Evolutionary conservation across 1,140 invertebrate genomes (phyloP).

Genomic region (Trialeurodes vaporariorum): DNA sequence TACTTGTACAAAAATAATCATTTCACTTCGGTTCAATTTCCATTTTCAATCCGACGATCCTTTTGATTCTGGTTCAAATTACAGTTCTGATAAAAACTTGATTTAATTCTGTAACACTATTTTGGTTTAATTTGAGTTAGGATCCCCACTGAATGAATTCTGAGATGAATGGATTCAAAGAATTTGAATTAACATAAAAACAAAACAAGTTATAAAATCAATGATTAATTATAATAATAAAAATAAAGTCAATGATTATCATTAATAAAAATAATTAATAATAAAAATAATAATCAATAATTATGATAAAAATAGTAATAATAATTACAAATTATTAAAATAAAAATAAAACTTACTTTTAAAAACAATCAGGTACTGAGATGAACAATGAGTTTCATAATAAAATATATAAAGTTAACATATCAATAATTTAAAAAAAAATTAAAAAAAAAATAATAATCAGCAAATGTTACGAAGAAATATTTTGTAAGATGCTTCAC

Average conservation of each 20-base stretch:
- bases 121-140: background rate
- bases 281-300: background rate
- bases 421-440: background rate
- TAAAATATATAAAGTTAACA: slow-evolving; percentile 1
- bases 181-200: background rate
- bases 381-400: background rate
- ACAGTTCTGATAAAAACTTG: too few species aligned
- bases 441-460: too few species aligned
- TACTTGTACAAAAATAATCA: too few species aligned
- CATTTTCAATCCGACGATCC: too few species aligned
- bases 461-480: background rate
- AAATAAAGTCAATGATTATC: background rate
- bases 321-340: background rate
- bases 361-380: background rate
- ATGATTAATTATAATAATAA: background rate
- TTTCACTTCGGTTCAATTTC: too few species aligned
- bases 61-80: too few species aligned
- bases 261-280: background rate
- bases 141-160: background rate
- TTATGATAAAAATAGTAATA: background rate
- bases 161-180: background rate
- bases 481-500: background rate
- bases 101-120: background rate
- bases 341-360: background rate
- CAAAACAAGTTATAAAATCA: background rate